Base-by-base conservation (phyloP, 2,113 vertebrate species). In the Mesocricetus auratus region DNA sequence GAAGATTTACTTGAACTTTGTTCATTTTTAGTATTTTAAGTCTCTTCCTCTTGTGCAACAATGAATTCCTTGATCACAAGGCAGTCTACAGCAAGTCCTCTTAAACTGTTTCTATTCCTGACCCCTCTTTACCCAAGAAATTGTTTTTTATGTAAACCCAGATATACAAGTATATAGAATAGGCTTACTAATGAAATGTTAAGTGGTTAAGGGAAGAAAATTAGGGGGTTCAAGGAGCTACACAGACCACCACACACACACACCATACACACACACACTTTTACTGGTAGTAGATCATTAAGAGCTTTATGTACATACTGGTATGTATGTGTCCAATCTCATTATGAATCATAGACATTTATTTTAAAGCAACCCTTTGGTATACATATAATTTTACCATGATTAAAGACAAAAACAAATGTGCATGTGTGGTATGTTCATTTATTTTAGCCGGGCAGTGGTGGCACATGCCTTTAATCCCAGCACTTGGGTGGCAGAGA, bases 1-100 rank as follows among this genome's bases (percentile, higher is more conserved):
- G 68, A n/a, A 19, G 33, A 64, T 36, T 79, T 87, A 75, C 69
- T 91, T 86, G 91, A 73, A 83, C 53, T 42, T 89, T 94, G 62
- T 66, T 50, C 68, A 68, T 50, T 60, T 58, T 60, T 60, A 60
- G n/a, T 82, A 56, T 53, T 56, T 36, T 79, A 36, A 56, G 77
- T 56, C 33, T 56, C 77, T 56, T 36, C 31, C 77, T 79, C 33
- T 56, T 79, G 33, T 36, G 33, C 50, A 79, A 79, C 33, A 79
- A 13, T 39, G 19, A 79, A 21, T 79, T 56, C 47, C 50, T 53
- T 53, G 77, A 53, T 79, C 50, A 79, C 9, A 22, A 19, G 50
- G 8, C 17, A 56, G 77, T 79, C 50, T 79, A 56, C 77, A 79
- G 17, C 31, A 79, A 56, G 33, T 17, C 17, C 47, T 79, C 17